Evolutionary conservation across 2,797 vertebrate genomes (phyloP).

Genomic region (Takifugu rubripes): DNA sequence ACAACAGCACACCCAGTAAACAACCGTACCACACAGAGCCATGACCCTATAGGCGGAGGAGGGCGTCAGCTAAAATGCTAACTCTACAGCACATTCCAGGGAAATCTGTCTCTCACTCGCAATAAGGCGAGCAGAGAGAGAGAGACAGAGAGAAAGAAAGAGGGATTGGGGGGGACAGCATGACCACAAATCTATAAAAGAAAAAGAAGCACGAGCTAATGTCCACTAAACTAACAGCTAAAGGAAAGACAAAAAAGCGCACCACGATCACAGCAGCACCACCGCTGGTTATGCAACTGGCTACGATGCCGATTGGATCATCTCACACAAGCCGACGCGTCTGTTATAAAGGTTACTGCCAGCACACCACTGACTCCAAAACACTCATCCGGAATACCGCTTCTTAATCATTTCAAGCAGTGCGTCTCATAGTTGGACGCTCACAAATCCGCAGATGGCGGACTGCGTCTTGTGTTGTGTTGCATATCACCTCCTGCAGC

Average conservation of each 20-base stretch:
- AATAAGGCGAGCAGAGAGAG: constrained; percentile 31
- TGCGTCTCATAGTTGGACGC: constrained; percentile 34
- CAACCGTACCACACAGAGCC: constrained; percentile 52
- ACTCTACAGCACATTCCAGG: constrained; percentile 31
- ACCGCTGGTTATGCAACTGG: constrained; percentile 39
- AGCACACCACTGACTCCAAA: background rate
- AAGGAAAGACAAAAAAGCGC: constrained; percentile 25
- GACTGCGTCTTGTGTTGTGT: background rate
- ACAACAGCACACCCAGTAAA: constrained; percentile 53
- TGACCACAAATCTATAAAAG: constrained; percentile 28
- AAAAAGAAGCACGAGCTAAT: constrained; percentile 20
- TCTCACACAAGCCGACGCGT: constrained; percentile 9
- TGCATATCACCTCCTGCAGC: constrained; percentile 90
- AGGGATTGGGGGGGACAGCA: constrained; percentile 10
- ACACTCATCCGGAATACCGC: constrained; percentile 8
- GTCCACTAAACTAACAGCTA: constrained; percentile 35
- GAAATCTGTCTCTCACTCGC: constrained; percentile 54
- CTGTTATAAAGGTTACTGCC: too few relatives aligned
- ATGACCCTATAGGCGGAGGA: constrained; percentile 36
- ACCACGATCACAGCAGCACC: constrained; percentile 49
- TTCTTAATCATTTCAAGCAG: constrained; percentile 10
- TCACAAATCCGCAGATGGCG: constrained; percentile 19
- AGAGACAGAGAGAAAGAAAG: constrained; percentile 18
- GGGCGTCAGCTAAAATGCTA: constrained; percentile 45
- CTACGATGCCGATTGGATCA: constrained; percentile 30